Evolutionary conservation across 2,888 invertebrate species (phyloP), one percentile per base, ranked within the genome.

Genomic region (Sclerodermus sp.): DNA sequence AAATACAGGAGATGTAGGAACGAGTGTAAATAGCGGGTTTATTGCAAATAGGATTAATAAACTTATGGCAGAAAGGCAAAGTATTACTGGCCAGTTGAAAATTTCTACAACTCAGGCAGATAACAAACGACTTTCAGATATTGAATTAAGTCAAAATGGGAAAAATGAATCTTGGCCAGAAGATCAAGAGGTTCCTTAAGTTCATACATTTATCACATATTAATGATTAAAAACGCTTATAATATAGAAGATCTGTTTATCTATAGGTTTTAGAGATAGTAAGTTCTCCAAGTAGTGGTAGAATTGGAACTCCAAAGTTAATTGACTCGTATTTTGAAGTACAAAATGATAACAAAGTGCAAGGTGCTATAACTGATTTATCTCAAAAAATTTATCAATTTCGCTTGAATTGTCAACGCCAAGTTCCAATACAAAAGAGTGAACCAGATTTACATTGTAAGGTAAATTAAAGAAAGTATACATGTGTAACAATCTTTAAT

Each of bases 321-420:
- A 37, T 51, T 3, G 62, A 67, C 34, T 39, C 45, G 15, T 59
- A 57, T 34, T 44, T 37, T 32, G 60, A 66, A 31, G 45, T 47
- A 37, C 58, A 58, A 40, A 55, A 51, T 36, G 63, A 67, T 40
- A 66, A 65, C 10, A 62, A 57, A 36, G 30, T 49, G 8, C 60
- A 58, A 31, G 60, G 58, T 30, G 53, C 60, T 37, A 49, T 65
- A 1, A 54, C 58, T 9, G 81, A 82, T 57, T 82, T 85, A 62
- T 81, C 84, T 1, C 81, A 82, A 53, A 79, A 82, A 36, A 81
- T 85, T 37, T 81, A 81, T 61, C 79, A 87, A 9, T 79, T 84
- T 58, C 82, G 87, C 23, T 83, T 83, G 72, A 82, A 85, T 66
- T 88, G 87, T 67, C 86, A 87, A 57, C 86, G 85, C 67, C 81